Base-by-base conservation (phyloP, 2,113 vertebrate genomes). In the Speoplatyrhinus poulsoni region DNA sequence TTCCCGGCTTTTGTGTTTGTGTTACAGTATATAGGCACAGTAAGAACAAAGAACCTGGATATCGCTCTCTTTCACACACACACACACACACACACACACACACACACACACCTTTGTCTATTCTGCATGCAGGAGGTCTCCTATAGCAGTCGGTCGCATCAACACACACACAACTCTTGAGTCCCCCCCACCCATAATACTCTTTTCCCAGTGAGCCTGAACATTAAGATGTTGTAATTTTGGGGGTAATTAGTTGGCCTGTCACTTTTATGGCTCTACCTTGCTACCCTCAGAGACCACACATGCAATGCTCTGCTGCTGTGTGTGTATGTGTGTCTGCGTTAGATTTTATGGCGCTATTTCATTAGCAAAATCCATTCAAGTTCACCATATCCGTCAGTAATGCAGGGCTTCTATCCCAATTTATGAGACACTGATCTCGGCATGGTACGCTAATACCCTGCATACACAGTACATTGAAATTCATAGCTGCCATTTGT, bases 161-260 rank as follows among this genome's bases (percentile, higher is more conserved):
- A 12, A 48, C 12, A 49, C 55, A 26, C 55, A 32, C 65, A 32
- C 10, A 36, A 26, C 17, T 17, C 49, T 56, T 56, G 32, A 65
- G 9, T 17, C 52, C 12, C 52, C 13, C 53, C 12, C 46, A 48
- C 47, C 36, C 15, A 15, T 49, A 36, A 12, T 56, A 65, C 62
- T 53, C 67, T 57, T 49, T 69, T 80, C 68, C 77, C 79, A 65
- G 80, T 70, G 79, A 85, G 87, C 72, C 17, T 66, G 77, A 87
- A 86, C 90, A 92, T 93, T 92, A 92, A 91, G 88, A 92, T 82
- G 90, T 86, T 90, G 88, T 92, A 92, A 93, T 92, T 93, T 91
- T 91, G 67, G 74, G 86, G 82, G 90, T 92, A 93, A 93, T 92
- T 92, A 93, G 91, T 92, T 87, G 80, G 86, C 88, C 86, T 92